A percentile compares a stretch with the other conserved stretches of the same genome.
Conservation (phyloP, 2,797 vertebrate species). For the Tokudaia tokunoshimensis region DNA sequence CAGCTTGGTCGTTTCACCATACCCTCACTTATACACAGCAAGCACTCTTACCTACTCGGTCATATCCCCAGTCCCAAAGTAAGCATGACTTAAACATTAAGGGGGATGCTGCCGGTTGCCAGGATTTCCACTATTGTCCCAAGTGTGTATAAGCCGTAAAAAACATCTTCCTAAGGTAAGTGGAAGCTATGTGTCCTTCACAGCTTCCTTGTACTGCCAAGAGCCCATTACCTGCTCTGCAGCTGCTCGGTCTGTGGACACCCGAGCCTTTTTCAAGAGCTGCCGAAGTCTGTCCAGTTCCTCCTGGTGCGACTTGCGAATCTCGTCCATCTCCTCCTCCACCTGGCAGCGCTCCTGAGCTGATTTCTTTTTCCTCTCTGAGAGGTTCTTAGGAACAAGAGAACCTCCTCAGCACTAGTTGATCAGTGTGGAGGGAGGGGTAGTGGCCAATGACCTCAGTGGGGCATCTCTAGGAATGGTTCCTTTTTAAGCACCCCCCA, state of each 20-base stretch:
- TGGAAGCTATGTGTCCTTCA: slow-evolving; percentile 22
- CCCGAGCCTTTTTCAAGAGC: slow-evolving; percentile 92
- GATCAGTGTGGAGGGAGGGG: neutral
- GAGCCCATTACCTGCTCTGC: slow-evolving; percentile 91
- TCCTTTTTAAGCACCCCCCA: neutral
- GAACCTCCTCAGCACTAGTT: slow-evolving; percentile 59
- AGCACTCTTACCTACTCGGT: neutral
- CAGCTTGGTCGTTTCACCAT: neutral
- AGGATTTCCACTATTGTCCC: slow-evolving; percentile 21
- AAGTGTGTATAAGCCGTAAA: neutral
- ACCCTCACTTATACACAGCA: neutral
- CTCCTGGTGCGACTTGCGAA: slow-evolving; percentile 91
- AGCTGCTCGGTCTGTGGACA: slow-evolving; percentile 91
- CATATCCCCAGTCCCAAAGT: neutral
- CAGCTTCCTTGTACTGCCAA: neutral
- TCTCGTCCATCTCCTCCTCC: slow-evolving; percentile 95
- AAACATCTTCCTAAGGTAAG: slow-evolving; percentile 14
- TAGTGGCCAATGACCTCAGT: neutral
- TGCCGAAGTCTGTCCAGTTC: slow-evolving; percentile 92
- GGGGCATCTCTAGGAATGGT: slow-evolving; percentile 40
- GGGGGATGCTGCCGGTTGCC: neutral
- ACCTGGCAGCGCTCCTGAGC: slow-evolving; percentile 92
- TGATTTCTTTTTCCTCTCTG: slow-evolving; percentile 95
- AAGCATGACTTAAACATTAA: neutral
- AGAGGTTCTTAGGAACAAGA: slow-evolving; percentile 90